Percentiles rank a stretch among this genome's conserved stretches.
Conservation (phyloP, 2,888 invertebrate genomes). For the Tenthredo scrophulariae region DNA sequence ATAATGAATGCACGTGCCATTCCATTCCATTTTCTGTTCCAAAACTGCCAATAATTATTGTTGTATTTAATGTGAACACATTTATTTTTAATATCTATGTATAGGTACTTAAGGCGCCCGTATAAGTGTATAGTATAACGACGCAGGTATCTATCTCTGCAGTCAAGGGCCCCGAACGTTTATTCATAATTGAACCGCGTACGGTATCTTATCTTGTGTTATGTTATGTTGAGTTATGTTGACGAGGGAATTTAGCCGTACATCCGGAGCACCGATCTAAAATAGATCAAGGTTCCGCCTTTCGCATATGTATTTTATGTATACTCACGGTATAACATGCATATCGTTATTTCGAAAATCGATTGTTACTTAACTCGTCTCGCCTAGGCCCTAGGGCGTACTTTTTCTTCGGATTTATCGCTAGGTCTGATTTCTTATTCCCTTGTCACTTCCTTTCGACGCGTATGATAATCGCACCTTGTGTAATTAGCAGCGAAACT, state of each 20-base stretch:
- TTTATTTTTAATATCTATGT: background rate
- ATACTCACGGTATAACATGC: too few species aligned
- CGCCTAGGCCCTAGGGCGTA: background rate
- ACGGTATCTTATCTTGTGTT: background rate
- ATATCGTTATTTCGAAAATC: background rate
- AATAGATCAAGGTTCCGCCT: constrained; percentile 5
- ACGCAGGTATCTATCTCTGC: background rate
- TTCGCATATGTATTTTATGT: background rate
- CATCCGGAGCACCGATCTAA: background rate
- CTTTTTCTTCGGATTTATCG: background rate
- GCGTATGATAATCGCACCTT: background rate
- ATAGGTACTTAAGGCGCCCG: background rate
- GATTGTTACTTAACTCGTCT: background rate
- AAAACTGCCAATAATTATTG: background rate
- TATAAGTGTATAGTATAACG: background rate
- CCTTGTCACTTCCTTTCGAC: background rate
- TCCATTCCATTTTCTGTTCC: background rate
- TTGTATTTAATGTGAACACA: background rate
- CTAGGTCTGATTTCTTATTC: background rate
- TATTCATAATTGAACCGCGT: background rate
- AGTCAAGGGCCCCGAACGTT: background rate
- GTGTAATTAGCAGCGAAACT: background rate
- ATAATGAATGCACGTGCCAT: constrained; percentile 29
- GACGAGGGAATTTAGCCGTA: background rate
- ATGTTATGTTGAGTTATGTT: background rate